Conservation (phyloP, 2,797 vertebrate species). For the Eospalax fontanierii region DNA sequence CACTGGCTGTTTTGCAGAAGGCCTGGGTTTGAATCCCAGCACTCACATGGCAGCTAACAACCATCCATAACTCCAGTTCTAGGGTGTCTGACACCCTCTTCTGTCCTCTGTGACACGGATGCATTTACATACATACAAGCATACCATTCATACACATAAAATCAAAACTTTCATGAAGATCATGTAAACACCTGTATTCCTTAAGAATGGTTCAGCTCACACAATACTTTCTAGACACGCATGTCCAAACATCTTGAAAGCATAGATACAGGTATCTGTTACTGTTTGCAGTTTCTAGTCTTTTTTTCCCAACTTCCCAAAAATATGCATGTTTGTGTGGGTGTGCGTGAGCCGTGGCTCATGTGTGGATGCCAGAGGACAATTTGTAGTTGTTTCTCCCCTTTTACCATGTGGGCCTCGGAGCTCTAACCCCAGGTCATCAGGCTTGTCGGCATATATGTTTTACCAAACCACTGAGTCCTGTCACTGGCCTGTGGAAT, state of each 20-base stretch:
- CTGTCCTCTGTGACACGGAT: too few species aligned
- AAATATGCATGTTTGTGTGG: not conserved
- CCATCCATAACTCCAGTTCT: too few species aligned
- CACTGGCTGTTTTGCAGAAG: too few species aligned
- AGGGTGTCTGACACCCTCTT: too few species aligned
- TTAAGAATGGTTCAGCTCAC: slow-evolving; percentile 26
- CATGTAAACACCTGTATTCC: slow-evolving; percentile 14
- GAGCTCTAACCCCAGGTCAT: not conserved
- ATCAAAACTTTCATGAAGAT: not conserved
- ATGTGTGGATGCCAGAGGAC: not conserved
- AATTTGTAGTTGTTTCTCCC: too few species aligned
- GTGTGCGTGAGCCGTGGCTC: not conserved
- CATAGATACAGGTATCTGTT: not conserved
- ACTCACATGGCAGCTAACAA: too few species aligned
- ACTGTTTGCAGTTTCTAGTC: slow-evolving; percentile 37
- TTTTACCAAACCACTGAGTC: not conserved
- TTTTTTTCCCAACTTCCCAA: not conserved
- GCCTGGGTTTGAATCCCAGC: too few species aligned
- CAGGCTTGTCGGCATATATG: not conserved
- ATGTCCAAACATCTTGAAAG: not conserved
- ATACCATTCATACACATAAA: too few species aligned
- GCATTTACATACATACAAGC: too few species aligned
- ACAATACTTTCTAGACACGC: not conserved
- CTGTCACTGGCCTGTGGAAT: not conserved
- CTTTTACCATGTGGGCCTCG: not conserved